Evolutionary conservation across 2,888 invertebrate species (phyloP), one percentile per base, ranked within the genome.

Genomic region (Tetropium fuscum): DNA sequence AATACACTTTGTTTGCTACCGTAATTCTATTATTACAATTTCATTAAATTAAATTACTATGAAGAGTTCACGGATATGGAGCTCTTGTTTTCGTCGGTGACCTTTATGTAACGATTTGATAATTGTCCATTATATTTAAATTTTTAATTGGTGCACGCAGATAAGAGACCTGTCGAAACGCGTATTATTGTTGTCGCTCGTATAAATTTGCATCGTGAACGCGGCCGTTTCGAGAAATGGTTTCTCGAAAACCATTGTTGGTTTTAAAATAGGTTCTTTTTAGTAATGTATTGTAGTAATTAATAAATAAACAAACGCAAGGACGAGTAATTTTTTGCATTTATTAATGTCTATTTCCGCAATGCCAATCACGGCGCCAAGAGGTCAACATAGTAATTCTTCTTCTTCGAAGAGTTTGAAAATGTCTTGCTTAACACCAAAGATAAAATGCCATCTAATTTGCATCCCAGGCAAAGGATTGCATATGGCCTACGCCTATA

Each of bases 1-100:
- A 78, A 79, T 75, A 72, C 71, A 71, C 70, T 60, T 55, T 41
- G 64, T 64, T 60, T 40, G 63, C 67, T 60, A 57, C 66, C 62
- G 61, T 62, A 62, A 66, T 66, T 56, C 48, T 44, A 53, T 55
- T 51, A 54, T 64, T 67, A 53, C 58, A 60, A 36, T 64, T 64
- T 64, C 61, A 53, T 53, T 44, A 60, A 65, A 55, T 54, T 54
- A 51, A 64, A 56, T 48, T 56, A 51, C 20, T 49, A 30, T 45
- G 32, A 51, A 43, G 30, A 51, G 63, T 54, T 63, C 63, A 63
- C 51, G 63, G 63, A 60, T 63, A 55, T 58, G 30, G 53, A 55
- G 58, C 54, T 60, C 63, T 63, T 54, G 57, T 59, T 64, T 62
- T 58, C 58, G 53, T 10, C 13, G 41, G 20, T 59, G 64, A 64